phyloP scores from a whole-genome alignment of 2,888 invertebrate genomes.

The Lepidochitona cinerea region DNA sequence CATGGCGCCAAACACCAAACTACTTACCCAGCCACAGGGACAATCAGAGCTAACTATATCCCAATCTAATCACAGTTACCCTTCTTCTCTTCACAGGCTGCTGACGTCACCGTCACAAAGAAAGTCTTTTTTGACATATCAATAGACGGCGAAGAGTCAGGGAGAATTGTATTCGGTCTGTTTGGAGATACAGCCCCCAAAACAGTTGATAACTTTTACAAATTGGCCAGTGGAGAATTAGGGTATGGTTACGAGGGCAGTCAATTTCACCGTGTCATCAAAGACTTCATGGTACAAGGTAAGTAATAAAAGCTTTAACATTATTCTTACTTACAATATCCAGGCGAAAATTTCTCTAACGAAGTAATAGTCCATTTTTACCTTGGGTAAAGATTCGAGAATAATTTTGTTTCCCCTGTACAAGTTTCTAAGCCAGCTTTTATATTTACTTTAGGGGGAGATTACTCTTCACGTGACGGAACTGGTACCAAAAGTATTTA shows the following conservation, averaged over 20 bases:
- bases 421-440: neutral
- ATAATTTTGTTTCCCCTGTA: neutral
- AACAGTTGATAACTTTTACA: slow-evolving; percentile 87
- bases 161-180: slow-evolving; percentile 85
- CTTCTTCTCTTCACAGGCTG: slow-evolving; percentile 23
- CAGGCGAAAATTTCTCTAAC: neutral
- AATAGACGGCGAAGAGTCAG: slow-evolving; percentile 80
- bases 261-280: slow-evolving; percentile 85
- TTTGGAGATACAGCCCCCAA: slow-evolving; percentile 88
- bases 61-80: too few species aligned
- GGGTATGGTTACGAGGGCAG: slow-evolving; percentile 79
- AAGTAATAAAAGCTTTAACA: neutral
- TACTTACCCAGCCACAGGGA: too few species aligned
- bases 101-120: slow-evolving; percentile 76
- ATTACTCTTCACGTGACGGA: slow-evolving; percentile 85
- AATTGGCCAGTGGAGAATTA: slow-evolving; percentile 75
- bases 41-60: too few species aligned
- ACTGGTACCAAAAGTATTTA: slow-evolving; percentile 86
- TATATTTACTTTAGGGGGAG: slow-evolving; percentile 79
- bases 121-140: slow-evolving; percentile 86
- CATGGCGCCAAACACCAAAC: too few species aligned
- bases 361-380: neutral
- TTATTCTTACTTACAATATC: too few species aligned
- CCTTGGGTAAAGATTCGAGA: neutral
- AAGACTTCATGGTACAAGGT: slow-evolving; percentile 93